Evolutionary conservation across 2,888 invertebrate species (phyloP), one percentile per base, ranked within the genome.

Genomic region (Enchytraeus crypticus): DNA sequence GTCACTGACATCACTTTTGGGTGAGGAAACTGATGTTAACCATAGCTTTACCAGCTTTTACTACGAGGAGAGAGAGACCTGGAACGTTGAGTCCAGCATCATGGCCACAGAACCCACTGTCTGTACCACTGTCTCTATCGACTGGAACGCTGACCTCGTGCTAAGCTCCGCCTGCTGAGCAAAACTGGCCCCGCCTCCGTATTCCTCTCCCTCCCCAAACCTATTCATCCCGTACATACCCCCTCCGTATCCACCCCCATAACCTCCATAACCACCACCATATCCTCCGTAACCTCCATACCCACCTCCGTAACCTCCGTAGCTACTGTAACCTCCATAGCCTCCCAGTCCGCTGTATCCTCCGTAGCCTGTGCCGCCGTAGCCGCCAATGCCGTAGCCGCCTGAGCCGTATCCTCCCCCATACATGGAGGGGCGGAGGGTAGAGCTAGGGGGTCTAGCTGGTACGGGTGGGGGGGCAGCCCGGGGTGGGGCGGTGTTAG

Each of bases 81-180:
- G 89, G 78, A 92, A 95, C 51, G 96, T 95, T 27, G 93, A 95
- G 74, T 96, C 96, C 60, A 97, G 79, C 92, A 97, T 93, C 85
- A 92, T 90, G 2, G 93, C 90, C 2, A 97, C 86, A 57, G 96
- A 93, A 23, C 89, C 88, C 68, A 96, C 89, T 0, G 96, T 92
- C 69, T 88, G 85, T 2, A 93, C 90, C 26, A 95, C 83, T 57
- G 91, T 88, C 79, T 96, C 93, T 69, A 97, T 91, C 18, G 91
- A 92, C 73, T 93, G 89, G 79, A 97, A 97, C 5, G 97, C 91
- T 60, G 89, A 88, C 51, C 93, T 83, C 0, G 93, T 90, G 71
- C 87, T 89, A 71, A 92, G 92, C 79, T 93, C 92, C 0, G 92
- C 93, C 74, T 89, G 83, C 76, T 90, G 89, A 56, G 90, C 85